Evolutionary conservation across 2,797 vertebrate genomes (phyloP), one percentile per base, ranked within the genome.

Genomic region (Bradypus variegatus): DNA sequence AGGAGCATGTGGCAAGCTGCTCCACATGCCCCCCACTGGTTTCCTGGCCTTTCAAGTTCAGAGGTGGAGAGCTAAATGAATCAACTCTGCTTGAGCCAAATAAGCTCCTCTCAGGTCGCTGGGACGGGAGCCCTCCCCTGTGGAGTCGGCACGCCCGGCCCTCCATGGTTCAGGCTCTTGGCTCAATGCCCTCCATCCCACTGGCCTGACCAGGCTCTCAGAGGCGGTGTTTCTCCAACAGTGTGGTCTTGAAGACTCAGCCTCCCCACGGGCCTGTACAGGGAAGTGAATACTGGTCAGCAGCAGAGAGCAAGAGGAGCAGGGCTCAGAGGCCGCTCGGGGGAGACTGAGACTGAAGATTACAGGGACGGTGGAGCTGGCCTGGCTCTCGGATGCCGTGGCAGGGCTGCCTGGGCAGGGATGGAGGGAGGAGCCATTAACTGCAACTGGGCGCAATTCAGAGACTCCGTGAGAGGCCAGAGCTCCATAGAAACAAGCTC

Each of bases 1-100:
- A 15, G 86, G 23, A 55, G 48, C 0, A 7, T 2, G 1, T 2
- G 33, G 8, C 2, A 9, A 38, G 31, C 67, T 21, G 3, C 60
- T 50, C 4, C 8, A 2, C 25, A 8, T 38, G 8, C 15, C 16
- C 45, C 31, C 33, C 2, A 8, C 0, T 6, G 38, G 41, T 60
- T 25, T 45, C 75, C 60, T 33, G 18, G 25, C 7, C 65, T 55
- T 38, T 65, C 53, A 64, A 7, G 18, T 6, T 31, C 41, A 14
- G 38, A 78, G 45, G 29, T 4, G 4, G 33, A 78, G 21, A 67
- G 62, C 16, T 0, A 55, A 64, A 19, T 3, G 38, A 29, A 50
- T 41, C 21, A 1, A 25, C 50, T 79, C 38, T 48, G 48, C 67
- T 76, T 64, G 15, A 27, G 45, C 58, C 41, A 25, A n/a, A 48